phyloP scores from a whole-genome alignment of 1,140 invertebrate genomes.

The Chionoecetes opilio region DNA sequence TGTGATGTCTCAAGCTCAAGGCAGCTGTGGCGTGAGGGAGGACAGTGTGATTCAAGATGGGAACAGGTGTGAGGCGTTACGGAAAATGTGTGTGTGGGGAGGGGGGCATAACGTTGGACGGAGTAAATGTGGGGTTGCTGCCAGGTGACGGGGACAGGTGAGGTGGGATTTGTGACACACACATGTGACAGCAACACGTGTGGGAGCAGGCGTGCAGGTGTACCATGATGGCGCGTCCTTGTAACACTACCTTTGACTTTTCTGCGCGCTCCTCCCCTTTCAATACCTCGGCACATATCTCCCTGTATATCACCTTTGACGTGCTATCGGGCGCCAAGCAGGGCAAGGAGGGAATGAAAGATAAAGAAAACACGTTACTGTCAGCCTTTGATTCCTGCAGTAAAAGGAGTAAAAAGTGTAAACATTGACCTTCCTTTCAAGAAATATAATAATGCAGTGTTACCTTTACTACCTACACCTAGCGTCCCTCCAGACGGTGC shows the following conservation, averaged over 20 bases:
- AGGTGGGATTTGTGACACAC: neutral
- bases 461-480: too few species aligned
- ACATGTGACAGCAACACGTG: neutral
- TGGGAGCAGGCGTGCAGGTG: neutral
- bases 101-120: neutral
- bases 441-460: too few species aligned
- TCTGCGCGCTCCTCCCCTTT: neutral
- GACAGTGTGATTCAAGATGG: too few species aligned
- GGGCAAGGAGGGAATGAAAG: neutral
- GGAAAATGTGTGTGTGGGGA: neutral
- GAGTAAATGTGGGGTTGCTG: neutral
- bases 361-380: neutral
- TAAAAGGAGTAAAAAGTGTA: too few species aligned
- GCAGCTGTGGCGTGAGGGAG: neutral
- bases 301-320: slow-evolving; percentile 12
- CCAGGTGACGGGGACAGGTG: neutral
- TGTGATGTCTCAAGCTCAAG: neutral
- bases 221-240: neutral
- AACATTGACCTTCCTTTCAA: too few species aligned
- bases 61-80: too few species aligned
- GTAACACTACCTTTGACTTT: neutral
- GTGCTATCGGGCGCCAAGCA: neutral
- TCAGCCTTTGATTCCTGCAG: too few species aligned
- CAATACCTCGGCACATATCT: neutral
- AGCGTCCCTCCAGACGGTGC: too few species aligned